Base-by-base conservation (phyloP, 2,888 invertebrate genomes). In the Diarsia mendica region DNA sequence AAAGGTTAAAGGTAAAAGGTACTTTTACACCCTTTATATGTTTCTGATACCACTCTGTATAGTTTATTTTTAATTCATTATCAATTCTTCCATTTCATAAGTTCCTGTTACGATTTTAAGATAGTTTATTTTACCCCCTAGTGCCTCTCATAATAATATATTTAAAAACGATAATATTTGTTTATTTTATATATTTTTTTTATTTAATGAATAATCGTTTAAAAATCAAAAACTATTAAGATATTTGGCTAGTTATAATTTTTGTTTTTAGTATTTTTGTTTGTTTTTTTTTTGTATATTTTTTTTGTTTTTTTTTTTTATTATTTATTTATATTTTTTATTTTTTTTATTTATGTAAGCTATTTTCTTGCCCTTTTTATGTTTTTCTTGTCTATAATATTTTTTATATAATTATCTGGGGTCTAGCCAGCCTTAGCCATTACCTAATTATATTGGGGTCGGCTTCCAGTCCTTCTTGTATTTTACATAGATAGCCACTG, bases 71-170 rank as follows among this genome's bases (percentile, higher is more conserved):
- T 28, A 28, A 28, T 28, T 28, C 28, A 28, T 28, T 28, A 28
- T 28, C 28, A 28, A 18, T 60, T 64, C 61, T 79, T 75, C 79
- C 72, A 70, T 48, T 69, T 72, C 6, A 65, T 63, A 67, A 71
- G 82, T 83, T 83, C 84, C 82, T 83, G 75, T 79, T 83, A 83
- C 5, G 13, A 48, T 39, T 55, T 28, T 76, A 82, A 82, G 79
- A 66, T 71, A 83, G 61, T 69, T 60, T 83, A 63, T 73, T 70
- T 68, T 33, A 55, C 28, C 49, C 33, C 13, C 33, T 58, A 74
- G 53, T 33, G n/a, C 18, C 48, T 23, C 39, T 11, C 44, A 60
- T 71, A 55, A 44, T 55, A n/a, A 11, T 49, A 11, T 46, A 39
- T 77, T n/a, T 67, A 28, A 53, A 33, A 33, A 48, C 18, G 23